Conservation (phyloP, 2,888 invertebrate species). For the Cylloceria caligata region DNA sequence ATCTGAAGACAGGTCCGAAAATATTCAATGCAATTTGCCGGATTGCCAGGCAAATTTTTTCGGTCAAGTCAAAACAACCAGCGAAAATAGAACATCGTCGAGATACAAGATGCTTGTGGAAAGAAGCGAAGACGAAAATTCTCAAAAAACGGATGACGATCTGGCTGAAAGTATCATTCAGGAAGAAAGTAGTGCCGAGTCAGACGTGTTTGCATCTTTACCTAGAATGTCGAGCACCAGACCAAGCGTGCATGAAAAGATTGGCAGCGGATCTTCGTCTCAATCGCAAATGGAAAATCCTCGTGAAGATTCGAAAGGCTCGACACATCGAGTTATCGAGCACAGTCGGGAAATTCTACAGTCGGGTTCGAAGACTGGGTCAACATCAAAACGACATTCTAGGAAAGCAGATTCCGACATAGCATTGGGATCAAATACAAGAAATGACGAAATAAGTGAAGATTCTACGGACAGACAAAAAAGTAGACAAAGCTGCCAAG, state of each 20-base stretch:
- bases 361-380: not conserved
- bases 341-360: not conserved
- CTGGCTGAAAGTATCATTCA: constrained; percentile 22
- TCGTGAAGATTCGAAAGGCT: no score
- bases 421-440: not conserved
- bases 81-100: not conserved
- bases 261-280: not conserved
- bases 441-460: not conserved
- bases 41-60: not conserved
- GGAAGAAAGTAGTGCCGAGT: constrained; percentile 12
- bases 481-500: not conserved
- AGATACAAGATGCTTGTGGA: not conserved
- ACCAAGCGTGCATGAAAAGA: not conserved
- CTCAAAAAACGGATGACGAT: not conserved
- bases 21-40: not conserved
- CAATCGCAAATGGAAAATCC: no score
- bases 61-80: not conserved
- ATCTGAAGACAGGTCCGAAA: not conserved
- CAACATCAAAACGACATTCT: not conserved
- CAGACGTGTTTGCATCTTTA: no score
- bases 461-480: not conserved
- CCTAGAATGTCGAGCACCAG: not conserved
- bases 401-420: not conserved
- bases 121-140: not conserved
- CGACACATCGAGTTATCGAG: no score